phyloP scores from a whole-genome alignment of 2,113 vertebrate species.

The Eonycteris spelaea region DNA sequence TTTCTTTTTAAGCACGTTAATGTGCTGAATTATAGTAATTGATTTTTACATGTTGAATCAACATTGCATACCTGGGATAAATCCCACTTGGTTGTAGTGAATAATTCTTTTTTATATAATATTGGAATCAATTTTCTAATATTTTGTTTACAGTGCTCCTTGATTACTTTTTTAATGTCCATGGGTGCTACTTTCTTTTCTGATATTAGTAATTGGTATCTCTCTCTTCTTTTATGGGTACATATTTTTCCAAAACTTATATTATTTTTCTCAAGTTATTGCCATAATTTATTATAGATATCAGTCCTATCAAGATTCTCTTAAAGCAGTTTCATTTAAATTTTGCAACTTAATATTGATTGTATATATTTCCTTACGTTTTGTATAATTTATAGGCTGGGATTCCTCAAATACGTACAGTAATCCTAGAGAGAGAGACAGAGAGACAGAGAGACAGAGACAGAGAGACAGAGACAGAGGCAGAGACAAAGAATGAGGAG shows the following conservation, averaged over 20 bases:
- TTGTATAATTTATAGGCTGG: not conserved
- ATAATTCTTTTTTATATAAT: not conserved
- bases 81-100: not conserved
- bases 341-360: not conserved
- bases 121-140: not conserved
- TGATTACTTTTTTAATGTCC: not conserved
- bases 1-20: not conserved
- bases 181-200: not conserved
- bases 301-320: not conserved
- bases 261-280: not conserved
- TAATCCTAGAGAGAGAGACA: not conserved
- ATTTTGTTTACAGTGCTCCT: not conserved
- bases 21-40: not conserved
- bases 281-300: not conserved
- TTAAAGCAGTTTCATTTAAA: not conserved
- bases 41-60: not conserved
- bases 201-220: not conserved
- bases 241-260: not conserved
- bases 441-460: not conserved
- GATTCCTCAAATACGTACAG: not conserved
- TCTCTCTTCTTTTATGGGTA: not conserved
- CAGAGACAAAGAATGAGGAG: too few relatives aligned
- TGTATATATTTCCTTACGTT: not conserved
- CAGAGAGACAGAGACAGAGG: too few relatives aligned
- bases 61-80: not conserved